Percentiles rank a stretch among this genome's conserved stretches.
phyloP scores from a whole-genome alignment of 2,113 vertebrate genomes.

The Trogon surrucura region DNA sequence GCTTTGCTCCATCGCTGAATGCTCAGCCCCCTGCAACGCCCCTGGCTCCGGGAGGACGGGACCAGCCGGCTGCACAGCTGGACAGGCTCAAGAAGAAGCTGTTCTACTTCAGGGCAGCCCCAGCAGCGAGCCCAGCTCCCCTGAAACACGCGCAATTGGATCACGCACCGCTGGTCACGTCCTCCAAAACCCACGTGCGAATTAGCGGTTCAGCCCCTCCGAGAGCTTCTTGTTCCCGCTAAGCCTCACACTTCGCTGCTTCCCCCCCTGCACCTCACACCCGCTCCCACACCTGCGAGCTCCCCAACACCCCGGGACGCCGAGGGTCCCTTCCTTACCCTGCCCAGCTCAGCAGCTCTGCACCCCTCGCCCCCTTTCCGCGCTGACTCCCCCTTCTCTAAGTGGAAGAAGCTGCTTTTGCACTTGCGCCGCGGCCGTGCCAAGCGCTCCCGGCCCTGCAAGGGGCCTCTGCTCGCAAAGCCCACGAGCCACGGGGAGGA shows the following conservation, averaged over 20 bases:
- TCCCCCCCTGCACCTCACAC: not conserved
- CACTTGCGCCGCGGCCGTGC: not conserved
- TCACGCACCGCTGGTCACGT: not conserved
- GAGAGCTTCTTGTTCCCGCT: not conserved
- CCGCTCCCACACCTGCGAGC: not conserved
- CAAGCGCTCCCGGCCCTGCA: not conserved
- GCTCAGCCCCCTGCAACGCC: not conserved
- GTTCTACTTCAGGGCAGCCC: not conserved
- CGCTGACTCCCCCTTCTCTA: not conserved
- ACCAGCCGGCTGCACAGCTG: not conserved
- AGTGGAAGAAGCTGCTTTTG: not conserved
- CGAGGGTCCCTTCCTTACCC: not conserved
- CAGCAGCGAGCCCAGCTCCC: not conserved
- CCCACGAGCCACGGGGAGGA: not conserved
- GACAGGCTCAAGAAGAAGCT: not conserved
- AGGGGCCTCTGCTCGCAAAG: not conserved
- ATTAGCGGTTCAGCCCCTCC: not conserved
- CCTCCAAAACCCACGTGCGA: not conserved
- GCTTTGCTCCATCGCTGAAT: not conserved
- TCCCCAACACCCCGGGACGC: not conserved
- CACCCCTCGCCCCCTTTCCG: not conserved
- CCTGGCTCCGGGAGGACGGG: not conserved
- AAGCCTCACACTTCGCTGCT: not conserved
- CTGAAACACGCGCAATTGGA: not conserved
- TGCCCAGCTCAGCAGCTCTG: not conserved